Base-by-base conservation (phyloP, 1,140 invertebrate genomes). In the Penaeus vannamei region DNA sequence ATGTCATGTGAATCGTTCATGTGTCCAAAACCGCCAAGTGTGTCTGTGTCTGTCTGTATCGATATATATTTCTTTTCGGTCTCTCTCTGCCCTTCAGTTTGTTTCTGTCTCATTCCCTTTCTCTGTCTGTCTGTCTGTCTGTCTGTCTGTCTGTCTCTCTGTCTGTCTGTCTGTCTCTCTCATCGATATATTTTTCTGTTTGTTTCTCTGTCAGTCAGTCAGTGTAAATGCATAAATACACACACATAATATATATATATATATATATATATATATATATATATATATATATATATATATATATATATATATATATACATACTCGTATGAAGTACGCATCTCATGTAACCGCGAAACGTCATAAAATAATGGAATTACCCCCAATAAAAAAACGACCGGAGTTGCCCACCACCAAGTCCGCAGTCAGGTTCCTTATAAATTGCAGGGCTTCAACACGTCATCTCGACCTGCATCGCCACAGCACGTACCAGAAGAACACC, bases 51-150 rank as follows among this genome's bases (percentile, higher is more conserved):
- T 83, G n/a, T 83, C 32, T 83, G n/a, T 83, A 32, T 83, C 32
- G 19, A 72, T 72, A 4, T 29, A 72, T 83, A 22, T 83, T 59
- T 83, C 81, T 83, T 8, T 60, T 26, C 61, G 36, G 61, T 53
- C 61, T 26, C 61, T 42, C 59, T 42, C 23, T 42, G 32, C 79
- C 36, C 79, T 80, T 42, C 36, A n/a, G 32, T n/a, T 36, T 53
- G 14, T 4, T 36, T 32, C 17, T 42, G 22, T 10, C 23, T 5
- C 82, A 36, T 61, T 84, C 82, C 66, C 82, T 84, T 61, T 84
- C 82, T 84, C 83, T 84, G 59, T 69, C 62, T 84, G 59, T 84
- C 62, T 84, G 59, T 66, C n/a, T 84, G 59, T 84, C 26, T 84
- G 19, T 84, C n/a, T 84, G 19, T 69, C 23, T 69, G 12, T 76